phyloP scores from a whole-genome alignment of 2,113 vertebrate species.

The Boleophthalmus pectinirostris region DNA sequence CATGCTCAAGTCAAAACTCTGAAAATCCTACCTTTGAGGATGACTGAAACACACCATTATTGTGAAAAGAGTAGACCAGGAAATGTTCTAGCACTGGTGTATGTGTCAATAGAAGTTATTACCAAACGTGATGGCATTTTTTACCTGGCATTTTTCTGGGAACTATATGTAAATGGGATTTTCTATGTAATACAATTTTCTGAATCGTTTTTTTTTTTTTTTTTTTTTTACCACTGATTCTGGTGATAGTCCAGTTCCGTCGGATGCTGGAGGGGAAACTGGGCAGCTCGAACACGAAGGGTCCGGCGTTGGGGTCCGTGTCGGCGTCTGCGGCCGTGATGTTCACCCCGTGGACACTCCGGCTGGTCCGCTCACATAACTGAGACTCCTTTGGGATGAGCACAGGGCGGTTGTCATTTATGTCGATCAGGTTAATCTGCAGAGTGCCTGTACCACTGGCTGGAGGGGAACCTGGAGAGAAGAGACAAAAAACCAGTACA shows the following conservation, averaged over 20 bases:
- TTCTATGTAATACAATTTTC: no score
- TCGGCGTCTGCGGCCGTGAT: constrained; percentile 92
- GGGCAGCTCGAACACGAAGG: constrained; percentile 95
- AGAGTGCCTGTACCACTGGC: constrained; percentile 93
- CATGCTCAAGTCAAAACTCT: no score
- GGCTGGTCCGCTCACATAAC: constrained; percentile 87
- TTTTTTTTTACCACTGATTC: constrained; percentile 86
- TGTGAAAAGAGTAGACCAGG: no score
- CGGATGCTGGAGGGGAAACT: constrained; percentile 82
- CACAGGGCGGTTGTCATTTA: constrained; percentile 93
- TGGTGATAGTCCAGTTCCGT: constrained; percentile 95
- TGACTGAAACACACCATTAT: no score
- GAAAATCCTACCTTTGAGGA: no score
- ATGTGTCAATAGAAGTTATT: no score
- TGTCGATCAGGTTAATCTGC: constrained; percentile 95
- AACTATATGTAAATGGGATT: no score
- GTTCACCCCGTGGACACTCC: constrained; percentile 86
- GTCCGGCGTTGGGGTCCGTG: constrained; percentile 90
- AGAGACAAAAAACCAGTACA: constrained; percentile 13
- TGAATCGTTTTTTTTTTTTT: no score
- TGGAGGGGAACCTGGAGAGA: constrained; percentile 81
- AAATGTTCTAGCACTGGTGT: no score
- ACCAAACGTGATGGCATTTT: no score
- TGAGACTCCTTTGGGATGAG: constrained; percentile 91
- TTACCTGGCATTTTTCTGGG: no score